Percentiles rank a stretch among this genome's conserved stretches.
phyloP scores from a whole-genome alignment of 2,888 invertebrate species.

The Xestia c-nigrum region DNA sequence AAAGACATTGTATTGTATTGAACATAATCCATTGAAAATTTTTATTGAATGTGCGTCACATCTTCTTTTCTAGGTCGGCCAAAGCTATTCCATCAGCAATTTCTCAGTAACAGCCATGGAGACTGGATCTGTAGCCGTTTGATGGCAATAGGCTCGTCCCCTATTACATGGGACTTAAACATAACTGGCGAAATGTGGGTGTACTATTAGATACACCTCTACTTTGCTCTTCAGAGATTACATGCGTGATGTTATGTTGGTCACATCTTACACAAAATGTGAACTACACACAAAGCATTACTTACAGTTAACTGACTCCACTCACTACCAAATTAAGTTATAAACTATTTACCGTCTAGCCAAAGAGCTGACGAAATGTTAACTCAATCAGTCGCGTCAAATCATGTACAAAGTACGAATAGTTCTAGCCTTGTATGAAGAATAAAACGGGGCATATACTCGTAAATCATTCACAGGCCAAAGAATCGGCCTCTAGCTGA shows the following conservation, averaged over 20 bases:
- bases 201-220: too few relatives aligned
- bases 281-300: constrained; percentile 2
- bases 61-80: too few relatives aligned
- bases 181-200: too few relatives aligned
- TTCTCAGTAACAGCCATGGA: too few relatives aligned
- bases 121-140: too few relatives aligned
- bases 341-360: constrained; percentile 18
- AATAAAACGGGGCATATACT: constrained; percentile 65
- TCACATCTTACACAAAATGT: neutral
- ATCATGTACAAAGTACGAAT: constrained; percentile 34
- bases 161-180: too few relatives aligned
- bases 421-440: constrained; percentile 58
- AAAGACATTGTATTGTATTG: too few relatives aligned
- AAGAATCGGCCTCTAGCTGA: constrained; percentile 59
- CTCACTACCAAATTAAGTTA: constrained; percentile 37
- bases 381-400: constrained; percentile 56
- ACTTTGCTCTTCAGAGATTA: too few relatives aligned
- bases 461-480: constrained; percentile 74
- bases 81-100: too few relatives aligned
- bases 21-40: neutral
- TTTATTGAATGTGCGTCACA: neutral
- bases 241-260: too few relatives aligned
- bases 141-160: too few relatives aligned
- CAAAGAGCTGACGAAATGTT: constrained; percentile 14
- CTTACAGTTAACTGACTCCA: neutral